These are phyloP conservation scores for Odobenus rosmarus DNA, from an alignment of 2,113 vertebrate species.

Conservation along the genomic window DNA sequence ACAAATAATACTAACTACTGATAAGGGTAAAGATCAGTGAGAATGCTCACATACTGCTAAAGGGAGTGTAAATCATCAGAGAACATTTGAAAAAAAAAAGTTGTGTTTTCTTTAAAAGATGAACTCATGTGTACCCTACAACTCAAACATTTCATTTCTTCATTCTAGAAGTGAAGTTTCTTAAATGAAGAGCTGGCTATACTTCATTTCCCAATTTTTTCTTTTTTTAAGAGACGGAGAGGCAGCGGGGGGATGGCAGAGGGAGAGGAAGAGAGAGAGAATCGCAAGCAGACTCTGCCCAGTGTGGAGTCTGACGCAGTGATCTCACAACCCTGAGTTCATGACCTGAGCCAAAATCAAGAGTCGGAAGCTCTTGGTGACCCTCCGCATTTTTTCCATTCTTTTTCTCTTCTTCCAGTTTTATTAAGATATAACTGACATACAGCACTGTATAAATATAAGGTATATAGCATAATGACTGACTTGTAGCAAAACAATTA, in stretches of 20 bases:
- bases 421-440: not conserved
- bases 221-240: not conserved
- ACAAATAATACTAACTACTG: not conserved
- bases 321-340: no score
- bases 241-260: not conserved
- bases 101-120: not conserved
- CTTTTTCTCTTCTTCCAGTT: not conserved
- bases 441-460: not conserved
- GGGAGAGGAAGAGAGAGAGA: not conserved
- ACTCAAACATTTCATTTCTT: not conserved
- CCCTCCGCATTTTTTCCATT: not conserved
- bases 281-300: not conserved
- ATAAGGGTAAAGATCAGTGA: not conserved
- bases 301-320: no score
- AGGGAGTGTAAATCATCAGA: not conserved
- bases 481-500: not conserved
- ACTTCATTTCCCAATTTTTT: not conserved
- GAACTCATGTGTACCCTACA: not conserved
- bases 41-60: not conserved
- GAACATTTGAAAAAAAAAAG: not conserved
- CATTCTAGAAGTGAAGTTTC: not conserved
- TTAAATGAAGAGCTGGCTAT: no score
- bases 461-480: not conserved
- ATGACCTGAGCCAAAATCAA: no score
- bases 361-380: no score